Evolutionary conservation across 2,888 invertebrate species (phyloP), one percentile per base, ranked within the genome.

Genomic region (Notodonta dromedarius): DNA sequence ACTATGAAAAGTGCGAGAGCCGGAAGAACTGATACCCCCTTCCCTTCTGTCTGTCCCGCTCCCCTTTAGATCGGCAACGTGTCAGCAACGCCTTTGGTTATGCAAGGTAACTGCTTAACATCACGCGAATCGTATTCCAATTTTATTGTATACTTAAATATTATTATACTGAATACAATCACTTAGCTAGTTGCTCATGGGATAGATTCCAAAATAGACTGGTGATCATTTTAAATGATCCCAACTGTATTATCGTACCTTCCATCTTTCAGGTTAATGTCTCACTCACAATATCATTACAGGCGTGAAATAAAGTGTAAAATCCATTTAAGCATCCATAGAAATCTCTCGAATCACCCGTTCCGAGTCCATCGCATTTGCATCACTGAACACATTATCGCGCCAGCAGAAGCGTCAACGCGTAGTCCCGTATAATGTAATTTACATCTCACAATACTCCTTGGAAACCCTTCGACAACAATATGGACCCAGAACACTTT

Each of bases 371-470:
- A 72, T 77, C 83, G 74, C 76, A 78, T 89, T 90, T 89, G 90
- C 91, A 89, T 88, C 90, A 88, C 75, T 75, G 86, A 77, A 72
- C 86, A 81, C 81, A 84, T 87, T 88, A 79, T 80, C 66, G 66
- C 62, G 55, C 65, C 63, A 73, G 74, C 83, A 84, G 86, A 84
- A 85, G 91, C 87, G 90, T 89, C 77, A 90, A 79, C 70, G 85
- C 87, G 84, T 85, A 74, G 79, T 77, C 73, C 80, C 76, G 74
- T 81, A 75, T 87, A 87, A 88, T 86, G 82, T 88, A 87, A 88
- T 90, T 90, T 88, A 81, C 80, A 79, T 77, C 71, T 58, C 72
- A 86, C 83, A 87, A 88, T 84, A 77, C 71, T 78, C 62, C 65
- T 72, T 69, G 67, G 62, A 48, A 76, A 76, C 67, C 74, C 74